These are phyloP conservation scores for Scaptomyza hsui DNA, from an alignment of 1,140 invertebrate genomes.

Conservation along the genomic window DNA sequence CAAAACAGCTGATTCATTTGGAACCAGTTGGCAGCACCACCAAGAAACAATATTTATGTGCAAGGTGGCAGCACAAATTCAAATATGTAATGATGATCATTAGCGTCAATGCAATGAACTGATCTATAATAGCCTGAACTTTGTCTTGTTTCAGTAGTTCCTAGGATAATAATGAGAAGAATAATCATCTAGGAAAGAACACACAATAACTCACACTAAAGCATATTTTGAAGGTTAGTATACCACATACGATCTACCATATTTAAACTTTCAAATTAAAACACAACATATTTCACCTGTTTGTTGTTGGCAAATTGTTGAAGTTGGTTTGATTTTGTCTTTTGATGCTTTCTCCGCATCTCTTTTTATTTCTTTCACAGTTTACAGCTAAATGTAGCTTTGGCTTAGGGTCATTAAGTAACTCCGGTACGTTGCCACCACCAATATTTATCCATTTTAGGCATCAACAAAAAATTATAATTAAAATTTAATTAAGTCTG, in stretches of 20 bases:
- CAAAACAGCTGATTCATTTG: constrained; percentile 21
- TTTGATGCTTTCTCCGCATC: constrained; percentile 73
- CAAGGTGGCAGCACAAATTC: not conserved
- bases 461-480: constrained; percentile 54
- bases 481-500: constrained; percentile 73
- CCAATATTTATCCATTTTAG: constrained; percentile 31
- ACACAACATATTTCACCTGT: constrained; percentile 54
- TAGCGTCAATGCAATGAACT: not conserved
- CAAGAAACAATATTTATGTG: not conserved
- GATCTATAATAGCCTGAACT: not conserved
- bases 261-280: not conserved
- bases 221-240: too few relatives aligned
- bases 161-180: too few relatives aligned
- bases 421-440: constrained; percentile 34
- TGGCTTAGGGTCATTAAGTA: constrained; percentile 75
- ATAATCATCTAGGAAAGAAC: too few relatives aligned
- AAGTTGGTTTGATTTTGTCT: constrained; percentile 62
- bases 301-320: constrained; percentile 64
- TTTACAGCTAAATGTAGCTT: constrained; percentile 52
- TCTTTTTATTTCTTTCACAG: constrained; percentile 77
- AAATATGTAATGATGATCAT: not conserved
- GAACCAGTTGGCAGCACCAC: constrained; percentile 23
- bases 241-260: not conserved
- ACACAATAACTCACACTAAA: constrained; percentile 1
- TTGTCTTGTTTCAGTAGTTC: too few relatives aligned